Base-by-base conservation (phyloP, 2,888 invertebrate species). In the Andricus quercusramuli region DNA sequence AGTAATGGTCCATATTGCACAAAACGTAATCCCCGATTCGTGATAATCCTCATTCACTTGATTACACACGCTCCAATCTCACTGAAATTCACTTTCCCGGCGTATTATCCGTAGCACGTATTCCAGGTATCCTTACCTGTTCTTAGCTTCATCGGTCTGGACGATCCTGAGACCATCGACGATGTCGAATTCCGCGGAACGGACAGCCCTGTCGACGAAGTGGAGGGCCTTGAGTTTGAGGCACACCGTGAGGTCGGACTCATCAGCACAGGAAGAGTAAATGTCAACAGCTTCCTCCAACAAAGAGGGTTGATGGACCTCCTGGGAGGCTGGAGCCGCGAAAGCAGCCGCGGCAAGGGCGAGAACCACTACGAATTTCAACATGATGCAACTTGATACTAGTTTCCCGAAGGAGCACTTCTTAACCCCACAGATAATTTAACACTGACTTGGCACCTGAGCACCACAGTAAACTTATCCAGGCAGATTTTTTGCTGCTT, bases 171-270 rank as follows among this genome's bases (percentile, higher is more conserved):
- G 89, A 68, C 94, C 94, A 78, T 94, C 94, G 79, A 90, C 83
- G 80, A 94, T 83, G 74, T 91, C 90, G 86, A 94, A 92, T 85
- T 93, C 93, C 51, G 94, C 94, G 5, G 94, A 93, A 82, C 96
- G 94, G 32, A 96, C 95, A 74, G 95, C 95, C 89, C 96, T 95
- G 89, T 96, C 97, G 91, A 97, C 93, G 62, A 96, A 95, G 47
- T 96, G 95, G 8, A 97, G 94, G 76, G 97, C 93, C 92, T 97
- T 97, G 82, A 97, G 93, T 92, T 97, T 97, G 70, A 97, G 93
- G 89, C 97, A 97, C 84, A 96, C 95, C 4, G 95, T 94, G 47
- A 96, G 91, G 85, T 96, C 96, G 83, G 94, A 93, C 78, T 95
- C 95, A 20, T 87, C 87, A 84, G 96, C 94, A 93, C 97, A 97